A percentile compares a stretch with the other conserved stretches of the same genome.
Evolutionary conservation across 2,113 vertebrate species (phyloP).

Genomic region (Ranitomeya imitator): DNA sequence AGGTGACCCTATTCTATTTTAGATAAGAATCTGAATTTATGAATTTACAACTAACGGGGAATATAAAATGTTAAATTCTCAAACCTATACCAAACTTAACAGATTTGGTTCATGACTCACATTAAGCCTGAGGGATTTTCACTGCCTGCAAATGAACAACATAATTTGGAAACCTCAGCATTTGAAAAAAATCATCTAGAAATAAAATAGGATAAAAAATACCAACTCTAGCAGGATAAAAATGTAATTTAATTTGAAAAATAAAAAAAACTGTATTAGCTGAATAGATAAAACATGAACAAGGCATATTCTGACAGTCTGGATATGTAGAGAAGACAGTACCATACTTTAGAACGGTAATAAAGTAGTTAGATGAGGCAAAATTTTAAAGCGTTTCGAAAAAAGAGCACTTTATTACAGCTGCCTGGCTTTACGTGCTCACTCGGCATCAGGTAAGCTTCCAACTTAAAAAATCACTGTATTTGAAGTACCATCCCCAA

Average conservation of each 20-base stretch:
- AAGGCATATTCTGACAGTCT: background rate
- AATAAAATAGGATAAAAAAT: background rate
- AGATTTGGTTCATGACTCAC: background rate
- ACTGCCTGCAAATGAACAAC: background rate
- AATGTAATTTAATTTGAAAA: background rate
- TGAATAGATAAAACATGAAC: background rate
- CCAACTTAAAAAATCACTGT: slow-evolving; percentile 41
- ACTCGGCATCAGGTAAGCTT: slow-evolving; percentile 23
- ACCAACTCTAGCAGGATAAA: background rate
- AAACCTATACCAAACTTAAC: background rate
- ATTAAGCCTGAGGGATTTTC: background rate
- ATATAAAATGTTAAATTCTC: background rate
- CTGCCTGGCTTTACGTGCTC: background rate
- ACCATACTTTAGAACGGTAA: background rate
- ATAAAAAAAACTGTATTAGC: background rate
- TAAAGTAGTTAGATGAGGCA: background rate
- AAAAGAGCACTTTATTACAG: slow-evolving; percentile 11
- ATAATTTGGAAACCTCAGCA: slow-evolving; percentile 5
- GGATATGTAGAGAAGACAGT: background rate
- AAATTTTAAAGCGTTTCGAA: background rate
- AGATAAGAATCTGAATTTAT: too few species aligned
- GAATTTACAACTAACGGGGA: too few species aligned
- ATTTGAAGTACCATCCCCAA: background rate
- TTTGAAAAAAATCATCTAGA: slow-evolving; percentile 12
- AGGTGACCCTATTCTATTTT: too few species aligned